Evolutionary conservation across 2,888 invertebrate species (phyloP), one percentile per base, ranked within the genome.

Genomic region (Miltochrista miniata): DNA sequence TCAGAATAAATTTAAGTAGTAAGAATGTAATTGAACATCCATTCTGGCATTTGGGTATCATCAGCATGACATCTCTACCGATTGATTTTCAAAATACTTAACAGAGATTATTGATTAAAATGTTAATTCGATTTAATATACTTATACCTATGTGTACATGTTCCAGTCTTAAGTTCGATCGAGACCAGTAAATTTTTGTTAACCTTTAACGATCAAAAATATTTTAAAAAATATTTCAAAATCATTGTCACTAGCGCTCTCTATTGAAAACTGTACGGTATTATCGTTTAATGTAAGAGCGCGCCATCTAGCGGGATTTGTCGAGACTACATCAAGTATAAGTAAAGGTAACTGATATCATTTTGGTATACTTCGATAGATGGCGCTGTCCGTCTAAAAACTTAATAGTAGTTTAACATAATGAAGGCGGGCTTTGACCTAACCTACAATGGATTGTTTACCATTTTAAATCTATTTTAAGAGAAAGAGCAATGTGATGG

Each of bases 351-450:
- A 30, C 12, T 4, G 7, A 14, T 11, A 8, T 45, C 4, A 29
- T 46, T 37, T 29, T 56, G 13, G 9, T 11, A n/a, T 7, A 1
- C 5, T 0, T 1, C 40, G 45, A 36, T 65, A 87, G 88, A 78
- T 86, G 88, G 85, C 88, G 85, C 72, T 70, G 68, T 24, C 12
- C 11, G 1, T 37, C 12, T 8, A 11, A 29, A 13, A 9, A 24
- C 7, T 43, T 12, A 10, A 10, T 34, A 24, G 18, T 5, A 24
- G 18, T 24, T 2, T 24, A 13, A 2, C 13, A 33, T 35, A 24
- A 10, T 15, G 12, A 24, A 35, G 34, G 24, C 34, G 24, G 4
- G 11, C 1, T 41, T 41, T 41, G 12, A 43, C 7, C 13, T 8
- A 12, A 12, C 13, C 3, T 13, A 13, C 38, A 24, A 24, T 24